phyloP scores from a whole-genome alignment of 2,888 invertebrate species.

The Ecdyonurus torrentis region DNA sequence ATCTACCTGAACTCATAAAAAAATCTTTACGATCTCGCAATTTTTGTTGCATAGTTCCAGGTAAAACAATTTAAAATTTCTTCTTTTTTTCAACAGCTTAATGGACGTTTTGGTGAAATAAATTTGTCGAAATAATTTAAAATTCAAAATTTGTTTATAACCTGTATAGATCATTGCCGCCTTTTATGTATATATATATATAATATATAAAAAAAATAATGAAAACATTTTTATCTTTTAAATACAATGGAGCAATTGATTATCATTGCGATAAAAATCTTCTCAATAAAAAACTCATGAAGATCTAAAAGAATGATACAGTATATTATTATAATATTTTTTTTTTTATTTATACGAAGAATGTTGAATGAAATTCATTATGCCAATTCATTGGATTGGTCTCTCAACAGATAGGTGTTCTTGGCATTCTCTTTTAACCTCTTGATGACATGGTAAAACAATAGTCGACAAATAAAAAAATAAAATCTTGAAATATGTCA shows the following conservation, averaged over 20 bases:
- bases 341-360: neutral
- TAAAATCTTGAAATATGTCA: no score
- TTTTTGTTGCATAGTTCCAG: neutral
- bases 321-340: neutral
- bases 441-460: no score
- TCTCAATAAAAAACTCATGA: neutral
- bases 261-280: neutral
- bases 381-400: neutral
- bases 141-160: no score
- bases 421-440: no score
- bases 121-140: neutral
- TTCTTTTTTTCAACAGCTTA: neutral
- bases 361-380: neutral
- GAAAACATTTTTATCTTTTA: neutral
- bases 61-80: neutral
- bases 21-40: neutral
- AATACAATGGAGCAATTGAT: neutral
- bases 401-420: no score
- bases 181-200: neutral
- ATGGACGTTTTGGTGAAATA: neutral
- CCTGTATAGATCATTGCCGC: no score
- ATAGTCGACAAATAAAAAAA: no score
- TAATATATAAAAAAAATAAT: neutral
- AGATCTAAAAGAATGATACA: neutral
- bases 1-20: neutral